Evolutionary conservation across 2,113 vertebrate genomes (phyloP).

Genomic region (Octodon degus): DNA sequence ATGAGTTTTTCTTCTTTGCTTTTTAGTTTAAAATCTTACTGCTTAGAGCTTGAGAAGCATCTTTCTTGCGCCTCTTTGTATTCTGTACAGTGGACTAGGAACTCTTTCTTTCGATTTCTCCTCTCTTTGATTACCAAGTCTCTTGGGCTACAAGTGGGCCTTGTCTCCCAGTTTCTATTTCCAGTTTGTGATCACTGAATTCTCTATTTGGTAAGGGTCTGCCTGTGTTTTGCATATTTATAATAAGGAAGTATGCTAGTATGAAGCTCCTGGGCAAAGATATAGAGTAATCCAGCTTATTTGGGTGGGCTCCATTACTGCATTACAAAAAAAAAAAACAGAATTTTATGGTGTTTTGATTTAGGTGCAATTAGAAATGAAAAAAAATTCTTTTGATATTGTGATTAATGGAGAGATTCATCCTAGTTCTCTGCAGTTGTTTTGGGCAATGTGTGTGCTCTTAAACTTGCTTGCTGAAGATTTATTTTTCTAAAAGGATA

Average conservation of each 20-base stretch:
- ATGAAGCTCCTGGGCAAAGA: slow-evolving; percentile 83
- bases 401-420: slow-evolving; percentile 81
- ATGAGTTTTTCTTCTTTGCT: slow-evolving; percentile 86
- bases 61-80: slow-evolving; percentile 84
- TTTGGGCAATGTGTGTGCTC: slow-evolving; percentile 77
- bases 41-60: slow-evolving; percentile 85
- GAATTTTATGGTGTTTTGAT: slow-evolving; percentile 74
- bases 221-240: slow-evolving; percentile 84
- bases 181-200: slow-evolving; percentile 85
- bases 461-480: slow-evolving; percentile 78
- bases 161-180: slow-evolving; percentile 85
- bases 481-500: slow-evolving; percentile 68
- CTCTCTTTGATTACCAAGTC: slow-evolving; percentile 85
- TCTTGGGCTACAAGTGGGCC: slow-evolving; percentile 85
- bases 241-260: slow-evolving; percentile 84
- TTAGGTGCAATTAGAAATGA: slow-evolving; percentile 76
- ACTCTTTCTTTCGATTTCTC: slow-evolving; percentile 85
- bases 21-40: slow-evolving; percentile 86
- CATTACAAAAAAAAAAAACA: slow-evolving; percentile 74
- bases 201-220: slow-evolving; percentile 85
- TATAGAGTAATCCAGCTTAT: slow-evolving; percentile 63
- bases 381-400: slow-evolving; percentile 63
- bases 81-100: slow-evolving; percentile 84
- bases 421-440: slow-evolving; percentile 80
- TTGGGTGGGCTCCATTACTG: slow-evolving; percentile 75